phyloP scores from a whole-genome alignment of 2,888 invertebrate genomes.

The Pterobdella sp. region DNA sequence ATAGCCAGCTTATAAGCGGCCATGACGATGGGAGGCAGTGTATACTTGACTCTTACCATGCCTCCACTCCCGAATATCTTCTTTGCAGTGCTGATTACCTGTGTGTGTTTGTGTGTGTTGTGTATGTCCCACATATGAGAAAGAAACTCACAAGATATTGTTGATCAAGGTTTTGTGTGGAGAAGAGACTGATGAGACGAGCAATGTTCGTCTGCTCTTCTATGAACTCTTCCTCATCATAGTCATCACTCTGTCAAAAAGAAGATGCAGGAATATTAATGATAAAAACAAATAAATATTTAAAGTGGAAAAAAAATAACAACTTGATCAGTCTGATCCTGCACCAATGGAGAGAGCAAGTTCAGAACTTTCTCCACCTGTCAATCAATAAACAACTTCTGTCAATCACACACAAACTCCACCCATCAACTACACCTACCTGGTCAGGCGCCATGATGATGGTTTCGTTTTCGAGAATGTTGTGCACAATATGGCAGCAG shows the following conservation, averaged over 20 bases:
- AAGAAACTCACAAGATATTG: conserved; percentile 51
- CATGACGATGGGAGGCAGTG: conserved; percentile 87
- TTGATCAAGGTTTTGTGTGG: conserved; percentile 57
- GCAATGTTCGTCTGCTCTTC: conserved; percentile 88
- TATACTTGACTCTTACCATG: conserved; percentile 74
- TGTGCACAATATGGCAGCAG: conserved; percentile 78
- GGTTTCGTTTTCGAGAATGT: conserved; percentile 82
- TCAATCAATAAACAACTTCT: background rate
- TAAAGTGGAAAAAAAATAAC: background rate
- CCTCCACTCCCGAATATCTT: conserved; percentile 87
- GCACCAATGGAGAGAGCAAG: conserved; percentile 75
- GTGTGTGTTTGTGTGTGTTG: background rate
- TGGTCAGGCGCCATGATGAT: conserved; percentile 78
- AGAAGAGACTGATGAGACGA: conserved; percentile 53
- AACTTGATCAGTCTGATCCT: conserved; percentile 57
- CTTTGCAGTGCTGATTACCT: conserved; percentile 78
- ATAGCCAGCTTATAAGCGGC: conserved; percentile 75
- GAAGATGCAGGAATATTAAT: background rate
- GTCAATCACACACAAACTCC: background rate
- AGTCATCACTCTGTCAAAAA: conserved; percentile 47
- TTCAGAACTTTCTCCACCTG: conserved; percentile 72
- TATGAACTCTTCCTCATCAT: conserved; percentile 78
- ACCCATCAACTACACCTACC: conserved; percentile 50
- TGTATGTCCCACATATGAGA: background rate
- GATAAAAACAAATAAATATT: background rate